phyloP scores from a whole-genome alignment of 2,113 vertebrate genomes.

The Penelope pileata region DNA sequence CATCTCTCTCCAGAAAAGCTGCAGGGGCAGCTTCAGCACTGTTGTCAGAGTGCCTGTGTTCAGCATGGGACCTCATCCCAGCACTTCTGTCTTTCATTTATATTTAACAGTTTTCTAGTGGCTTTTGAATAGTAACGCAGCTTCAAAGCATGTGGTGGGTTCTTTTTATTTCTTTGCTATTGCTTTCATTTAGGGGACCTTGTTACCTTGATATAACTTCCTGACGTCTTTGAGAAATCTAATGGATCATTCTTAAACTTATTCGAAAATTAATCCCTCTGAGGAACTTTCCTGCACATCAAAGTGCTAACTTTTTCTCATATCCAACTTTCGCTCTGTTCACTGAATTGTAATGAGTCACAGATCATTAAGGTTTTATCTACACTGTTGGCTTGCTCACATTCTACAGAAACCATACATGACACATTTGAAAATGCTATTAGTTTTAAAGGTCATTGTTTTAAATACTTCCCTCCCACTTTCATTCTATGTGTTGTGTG shows the following conservation, averaged over 20 bases:
- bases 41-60: not conserved
- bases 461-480: not conserved
- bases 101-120: not conserved
- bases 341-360: not conserved
- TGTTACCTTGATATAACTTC: not conserved
- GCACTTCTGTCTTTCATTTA: not conserved
- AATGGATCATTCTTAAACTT: not conserved
- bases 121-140: not conserved
- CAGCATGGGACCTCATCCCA: not conserved
- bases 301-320: not conserved
- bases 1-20: not conserved
- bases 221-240: not conserved
- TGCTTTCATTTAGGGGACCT: not conserved
- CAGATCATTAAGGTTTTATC: slow-evolving; percentile 4
- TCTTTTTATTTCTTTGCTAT: not conserved
- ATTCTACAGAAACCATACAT: not conserved
- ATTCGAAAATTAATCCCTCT: not conserved
- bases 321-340: not conserved
- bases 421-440: not conserved
- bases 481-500: slow-evolving; percentile 22
- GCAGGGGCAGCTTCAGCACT: not conserved
- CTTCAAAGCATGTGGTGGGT: not conserved
- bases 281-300: not conserved
- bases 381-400: not conserved
- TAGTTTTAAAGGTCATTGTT: not conserved